Conservation (phyloP, 2,888 invertebrate genomes). For the Cerastis rubricosa region DNA sequence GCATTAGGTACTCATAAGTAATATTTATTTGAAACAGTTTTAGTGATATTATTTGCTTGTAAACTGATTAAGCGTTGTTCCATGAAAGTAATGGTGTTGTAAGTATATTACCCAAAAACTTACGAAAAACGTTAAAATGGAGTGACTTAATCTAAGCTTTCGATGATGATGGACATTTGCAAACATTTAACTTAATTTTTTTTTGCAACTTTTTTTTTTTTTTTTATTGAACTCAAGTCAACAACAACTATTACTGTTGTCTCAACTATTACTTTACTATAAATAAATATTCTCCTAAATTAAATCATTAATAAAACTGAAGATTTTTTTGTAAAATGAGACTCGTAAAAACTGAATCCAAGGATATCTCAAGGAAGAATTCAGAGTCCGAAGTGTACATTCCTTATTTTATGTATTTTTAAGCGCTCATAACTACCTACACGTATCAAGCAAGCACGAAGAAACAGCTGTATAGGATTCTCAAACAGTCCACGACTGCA, state of each 20-base stretch:
- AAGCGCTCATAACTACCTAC: neutral
- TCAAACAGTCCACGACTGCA: too few species aligned
- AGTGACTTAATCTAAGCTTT: neutral
- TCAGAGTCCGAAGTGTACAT: neutral
- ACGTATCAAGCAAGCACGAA: too few species aligned
- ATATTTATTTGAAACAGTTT: conserved; percentile 1
- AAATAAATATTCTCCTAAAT: neutral
- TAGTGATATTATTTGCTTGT: neutral
- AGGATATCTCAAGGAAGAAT: neutral
- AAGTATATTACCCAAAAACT: neutral
- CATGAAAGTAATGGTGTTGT: neutral
- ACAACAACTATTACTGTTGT: too few species aligned
- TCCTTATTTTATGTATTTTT: neutral
- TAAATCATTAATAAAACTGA: neutral
- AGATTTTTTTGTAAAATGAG: neutral
- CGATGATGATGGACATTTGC: neutral
- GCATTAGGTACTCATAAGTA: neutral
- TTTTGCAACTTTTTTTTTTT: neutral
- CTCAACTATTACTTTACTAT: neutral
- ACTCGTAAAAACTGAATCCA: neutral
- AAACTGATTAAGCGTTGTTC: neutral
- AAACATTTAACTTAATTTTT: neutral
- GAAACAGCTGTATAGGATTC: too few species aligned
- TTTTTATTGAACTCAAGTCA: neutral
- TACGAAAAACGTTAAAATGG: neutral